Percentiles rank a stretch among this genome's conserved stretches.
Evolutionary conservation across 2,888 invertebrate genomes (phyloP).

Genomic region (Ormia ochracea): DNA sequence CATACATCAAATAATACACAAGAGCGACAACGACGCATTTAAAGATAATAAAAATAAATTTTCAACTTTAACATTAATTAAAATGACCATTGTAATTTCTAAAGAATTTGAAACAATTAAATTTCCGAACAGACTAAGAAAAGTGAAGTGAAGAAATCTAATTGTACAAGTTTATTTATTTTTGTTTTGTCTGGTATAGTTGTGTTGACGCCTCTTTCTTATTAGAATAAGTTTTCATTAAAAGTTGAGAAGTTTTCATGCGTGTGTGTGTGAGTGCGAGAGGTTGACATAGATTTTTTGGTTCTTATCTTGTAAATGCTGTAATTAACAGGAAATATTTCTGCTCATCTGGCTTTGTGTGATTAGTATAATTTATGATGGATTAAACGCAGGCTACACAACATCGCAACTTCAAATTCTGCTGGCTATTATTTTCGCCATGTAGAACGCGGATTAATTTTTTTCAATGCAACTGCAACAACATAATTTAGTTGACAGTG

Average conservation of each 20-base stretch:
- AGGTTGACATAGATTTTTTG: slow-evolving; percentile 40
- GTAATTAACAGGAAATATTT: slow-evolving; percentile 47
- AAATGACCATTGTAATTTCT: slow-evolving; percentile 53
- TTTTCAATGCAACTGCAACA: too few species aligned
- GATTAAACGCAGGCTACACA: too few species aligned
- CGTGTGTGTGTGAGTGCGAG: not conserved
- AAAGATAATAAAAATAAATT: slow-evolving; percentile 29
- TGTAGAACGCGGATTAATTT: too few species aligned
- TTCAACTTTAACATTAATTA: slow-evolving; percentile 57
- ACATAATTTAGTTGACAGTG: too few species aligned
- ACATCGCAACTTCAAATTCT: too few species aligned
- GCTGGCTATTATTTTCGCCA: too few species aligned
- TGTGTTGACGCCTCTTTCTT: not conserved
- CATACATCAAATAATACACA: slow-evolving; percentile 4
- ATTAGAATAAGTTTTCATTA: slow-evolving; percentile 27
- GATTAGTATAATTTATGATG: too few species aligned
- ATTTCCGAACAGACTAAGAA: not conserved
- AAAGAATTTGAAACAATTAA: slow-evolving; percentile 56
- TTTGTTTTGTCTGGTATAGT: not conserved
- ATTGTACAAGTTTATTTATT: slow-evolving; percentile 13
- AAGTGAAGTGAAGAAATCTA: slow-evolving; percentile 26
- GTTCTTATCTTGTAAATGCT: slow-evolving; percentile 55
- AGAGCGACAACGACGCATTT: not conserved
- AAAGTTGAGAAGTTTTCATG: not conserved
- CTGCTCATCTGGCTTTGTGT: too few species aligned